These are phyloP conservation scores for Lynx canadensis DNA, from an alignment of 2,113 vertebrate species.

Conservation along the genomic window DNA sequence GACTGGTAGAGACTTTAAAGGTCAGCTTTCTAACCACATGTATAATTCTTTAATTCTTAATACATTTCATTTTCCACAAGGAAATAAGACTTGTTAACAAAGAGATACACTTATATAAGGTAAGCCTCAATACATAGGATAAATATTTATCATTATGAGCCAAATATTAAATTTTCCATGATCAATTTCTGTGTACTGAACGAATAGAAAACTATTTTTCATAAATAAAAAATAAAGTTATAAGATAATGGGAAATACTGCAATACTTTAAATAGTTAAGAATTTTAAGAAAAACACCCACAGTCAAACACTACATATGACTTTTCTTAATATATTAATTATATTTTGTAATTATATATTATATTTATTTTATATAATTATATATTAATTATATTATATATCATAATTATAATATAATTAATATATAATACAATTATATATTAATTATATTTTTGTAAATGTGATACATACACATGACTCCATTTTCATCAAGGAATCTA, in stretches of 20 bases:
- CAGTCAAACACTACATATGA: background rate
- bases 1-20: background rate
- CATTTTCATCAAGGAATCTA: background rate
- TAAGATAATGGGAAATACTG: background rate
- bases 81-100: background rate
- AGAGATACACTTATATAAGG: background rate
- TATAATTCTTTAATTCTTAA: background rate
- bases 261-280: background rate
- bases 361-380: too few relatives aligned
- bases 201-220: background rate
- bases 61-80: background rate
- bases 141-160: background rate
- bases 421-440: background rate
- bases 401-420: too few relatives aligned
- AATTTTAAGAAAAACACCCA: background rate
- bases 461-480: background rate
- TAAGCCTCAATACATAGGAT: background rate
- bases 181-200: background rate
- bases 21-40: background rate
- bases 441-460: background rate
- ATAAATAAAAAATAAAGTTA: background rate
- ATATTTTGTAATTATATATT: background rate
- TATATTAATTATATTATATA: too few relatives aligned
- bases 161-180: conserved; percentile 21
- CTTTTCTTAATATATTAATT: background rate